A percentile compares a stretch with the other conserved stretches of the same genome.
phyloP scores from a whole-genome alignment of 2,888 invertebrate species.

The Portevinia maculata region DNA sequence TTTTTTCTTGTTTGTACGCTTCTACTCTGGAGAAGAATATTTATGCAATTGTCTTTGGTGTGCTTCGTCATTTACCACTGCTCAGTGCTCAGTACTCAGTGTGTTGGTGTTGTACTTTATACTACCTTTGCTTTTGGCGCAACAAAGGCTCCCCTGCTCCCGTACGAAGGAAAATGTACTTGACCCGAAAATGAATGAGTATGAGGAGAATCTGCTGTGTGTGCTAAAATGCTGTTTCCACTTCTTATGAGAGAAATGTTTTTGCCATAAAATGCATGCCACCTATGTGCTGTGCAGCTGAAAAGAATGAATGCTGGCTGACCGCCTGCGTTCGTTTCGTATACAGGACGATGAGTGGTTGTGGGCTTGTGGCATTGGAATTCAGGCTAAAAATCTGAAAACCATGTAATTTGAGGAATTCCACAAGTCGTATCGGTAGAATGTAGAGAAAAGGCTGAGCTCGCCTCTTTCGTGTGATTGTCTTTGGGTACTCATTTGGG shows the following conservation, averaged over 20 bases:
- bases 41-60: slow-evolving; percentile 59
- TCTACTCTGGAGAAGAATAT: slow-evolving; percentile 40
- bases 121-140: slow-evolving; percentile 36
- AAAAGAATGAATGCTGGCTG: background rate
- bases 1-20: background rate
- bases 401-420: slow-evolving; percentile 55
- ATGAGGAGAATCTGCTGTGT: slow-evolving; percentile 42
- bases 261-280: slow-evolving; percentile 49
- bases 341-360: slow-evolving; percentile 6
- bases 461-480: slow-evolving; percentile 25
- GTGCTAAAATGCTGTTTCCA: slow-evolving; percentile 45
- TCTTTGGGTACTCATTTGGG: background rate
- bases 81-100: too few species aligned
- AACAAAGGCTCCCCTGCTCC: slow-evolving; percentile 46
- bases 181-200: slow-evolving; percentile 71
- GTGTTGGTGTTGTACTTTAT: slow-evolving; percentile 26
- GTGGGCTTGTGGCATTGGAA: slow-evolving; percentile 26
- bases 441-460: slow-evolving; percentile 18
- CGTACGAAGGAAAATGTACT: slow-evolving; percentile 38
- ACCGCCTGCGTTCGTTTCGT: background rate
- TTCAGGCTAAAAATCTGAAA: slow-evolving; percentile 51
- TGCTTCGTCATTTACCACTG: slow-evolving; percentile 45
- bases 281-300: slow-evolving; percentile 5
- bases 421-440: slow-evolving; percentile 12
- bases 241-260: slow-evolving; percentile 46